Percentiles rank a stretch among this genome's conserved stretches.
phyloP scores from a whole-genome alignment of 2,113 vertebrate genomes.

The Sceloporus undulatus region DNA sequence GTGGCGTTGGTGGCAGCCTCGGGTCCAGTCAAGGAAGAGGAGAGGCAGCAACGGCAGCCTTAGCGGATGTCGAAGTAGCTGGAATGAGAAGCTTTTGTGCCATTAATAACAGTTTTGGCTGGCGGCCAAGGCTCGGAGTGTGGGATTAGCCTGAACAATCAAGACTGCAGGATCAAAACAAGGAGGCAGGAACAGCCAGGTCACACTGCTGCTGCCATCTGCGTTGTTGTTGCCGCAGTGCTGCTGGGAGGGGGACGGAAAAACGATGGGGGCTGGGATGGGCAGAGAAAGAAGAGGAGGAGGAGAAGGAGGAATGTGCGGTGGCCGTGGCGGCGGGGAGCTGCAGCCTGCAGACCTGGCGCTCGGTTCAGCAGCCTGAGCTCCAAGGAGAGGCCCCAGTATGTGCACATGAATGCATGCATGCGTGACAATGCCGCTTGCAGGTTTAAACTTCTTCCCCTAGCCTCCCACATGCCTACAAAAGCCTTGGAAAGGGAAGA shows the following conservation, averaged over 20 bases:
- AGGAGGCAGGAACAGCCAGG: slow-evolving; percentile 90
- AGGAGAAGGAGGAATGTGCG: background rate
- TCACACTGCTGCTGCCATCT: slow-evolving; percentile 93
- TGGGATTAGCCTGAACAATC: slow-evolving; percentile 92
- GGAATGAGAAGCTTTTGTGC: slow-evolving; percentile 90
- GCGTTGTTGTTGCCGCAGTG: slow-evolving; percentile 88
- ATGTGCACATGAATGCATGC: background rate
- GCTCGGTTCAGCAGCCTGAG: background rate
- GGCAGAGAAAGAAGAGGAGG: background rate
- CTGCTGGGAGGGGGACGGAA: slow-evolving; percentile 83
- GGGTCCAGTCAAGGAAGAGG: slow-evolving; percentile 18
- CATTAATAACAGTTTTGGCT: slow-evolving; percentile 88
- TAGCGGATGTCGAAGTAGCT: slow-evolving; percentile 79
- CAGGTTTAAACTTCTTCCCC: background rate
- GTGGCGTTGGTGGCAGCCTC: slow-evolving; percentile 48
- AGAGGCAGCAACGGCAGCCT: slow-evolving; percentile 63
- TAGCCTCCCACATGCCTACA: accelerated
- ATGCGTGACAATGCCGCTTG: background rate
- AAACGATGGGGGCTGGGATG: slow-evolving; percentile 60
- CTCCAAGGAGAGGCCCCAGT: background rate
- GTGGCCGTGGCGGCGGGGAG: background rate
- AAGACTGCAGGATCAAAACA: slow-evolving; percentile 90
- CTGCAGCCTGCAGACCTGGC: background rate
- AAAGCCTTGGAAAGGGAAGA: too few species aligned
- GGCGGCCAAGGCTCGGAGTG: slow-evolving; percentile 85